Base-by-base conservation (phyloP, 1,140 invertebrate genomes). In the Sarcophaga peregrina region DNA sequence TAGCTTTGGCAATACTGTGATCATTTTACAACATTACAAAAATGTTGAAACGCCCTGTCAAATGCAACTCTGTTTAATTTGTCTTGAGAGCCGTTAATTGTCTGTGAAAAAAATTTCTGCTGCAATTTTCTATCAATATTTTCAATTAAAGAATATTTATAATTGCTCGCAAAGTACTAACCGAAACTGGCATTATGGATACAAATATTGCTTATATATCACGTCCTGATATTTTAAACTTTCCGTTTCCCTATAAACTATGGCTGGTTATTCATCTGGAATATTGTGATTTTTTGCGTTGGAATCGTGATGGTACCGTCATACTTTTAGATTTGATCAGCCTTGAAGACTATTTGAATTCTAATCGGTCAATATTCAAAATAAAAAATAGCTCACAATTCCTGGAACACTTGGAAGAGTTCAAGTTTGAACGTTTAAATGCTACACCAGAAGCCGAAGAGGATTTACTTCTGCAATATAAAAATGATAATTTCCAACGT, bases 171-270 rank as follows among this genome's bases (percentile, higher is more conserved):
- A 4, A 37, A 37, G 1, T 37, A 37, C 25, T 37, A 37, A 37
- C 25, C 4, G 1, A 37, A 37, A 37, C 1, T 4, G 3, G 1
- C 4, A 37, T 58, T 25, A 58, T 81, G 62, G 62, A 68, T 8
- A 20, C 58, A 3, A 68, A 20, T 15, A 8, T 20, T 20, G 3
- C 47, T 9, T 20, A 78, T 78, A 52, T 78, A 50, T 80, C 62
- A 1, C 78, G 82, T 48, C 62, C 80, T 17, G 81, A 82, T 25
- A 84, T 84, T 47, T n/a, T 82, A 11, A 84, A 84, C 50, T 84
- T 84, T 82, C 82, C 83, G 45, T 84, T 84, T 83, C 82, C 83
- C 10, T 84, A 84, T 52, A 84, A 84, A 76, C 68, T 84, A n/a
- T 84, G 83, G 83, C 17, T 84, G 9, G 82, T 81, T 37, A 68